phyloP scores from a whole-genome alignment of 1,140 invertebrate genomes.

The Charaxes varanes region DNA sequence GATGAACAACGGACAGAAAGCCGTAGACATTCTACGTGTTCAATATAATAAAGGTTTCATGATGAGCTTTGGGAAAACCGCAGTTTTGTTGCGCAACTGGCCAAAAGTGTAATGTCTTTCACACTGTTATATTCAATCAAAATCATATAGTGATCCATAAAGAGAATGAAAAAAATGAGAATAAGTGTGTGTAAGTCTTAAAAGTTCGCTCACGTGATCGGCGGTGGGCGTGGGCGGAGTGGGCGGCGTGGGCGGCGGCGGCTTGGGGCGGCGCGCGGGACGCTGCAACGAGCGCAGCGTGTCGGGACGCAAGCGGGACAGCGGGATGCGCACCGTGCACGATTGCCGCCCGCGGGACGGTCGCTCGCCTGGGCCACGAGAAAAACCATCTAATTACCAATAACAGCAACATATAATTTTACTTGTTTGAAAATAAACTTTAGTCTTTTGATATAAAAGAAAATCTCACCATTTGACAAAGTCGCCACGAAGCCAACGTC shows the following conservation, averaged over 20 bases:
- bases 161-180: no score
- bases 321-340: conserved; percentile 35
- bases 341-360: conserved; percentile 17
- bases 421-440: neutral
- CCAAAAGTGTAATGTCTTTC: no score
- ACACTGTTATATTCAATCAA: no score
- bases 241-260: conserved; percentile 26
- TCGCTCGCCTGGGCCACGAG: conserved; percentile 32
- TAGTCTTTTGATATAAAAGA: no score
- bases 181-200: neutral
- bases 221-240: conserved; percentile 33
- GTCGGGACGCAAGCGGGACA: conserved; percentile 44
- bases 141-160: no score
- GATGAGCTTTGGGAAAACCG: no score
- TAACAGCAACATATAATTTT: conserved; percentile 1
- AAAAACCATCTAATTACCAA: no score
- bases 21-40: no score
- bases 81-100: no score
- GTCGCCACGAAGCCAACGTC: conserved; percentile 60
- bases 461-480: conserved; percentile 40
- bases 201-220: conserved; percentile 19
- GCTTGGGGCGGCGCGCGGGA: conserved; percentile 21
- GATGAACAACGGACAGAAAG: no score
- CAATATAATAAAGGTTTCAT: no score
- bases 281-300: conserved; percentile 37